phyloP scores from a whole-genome alignment of 2,797 vertebrate species.

The Chromobotia macracanthus region DNA sequence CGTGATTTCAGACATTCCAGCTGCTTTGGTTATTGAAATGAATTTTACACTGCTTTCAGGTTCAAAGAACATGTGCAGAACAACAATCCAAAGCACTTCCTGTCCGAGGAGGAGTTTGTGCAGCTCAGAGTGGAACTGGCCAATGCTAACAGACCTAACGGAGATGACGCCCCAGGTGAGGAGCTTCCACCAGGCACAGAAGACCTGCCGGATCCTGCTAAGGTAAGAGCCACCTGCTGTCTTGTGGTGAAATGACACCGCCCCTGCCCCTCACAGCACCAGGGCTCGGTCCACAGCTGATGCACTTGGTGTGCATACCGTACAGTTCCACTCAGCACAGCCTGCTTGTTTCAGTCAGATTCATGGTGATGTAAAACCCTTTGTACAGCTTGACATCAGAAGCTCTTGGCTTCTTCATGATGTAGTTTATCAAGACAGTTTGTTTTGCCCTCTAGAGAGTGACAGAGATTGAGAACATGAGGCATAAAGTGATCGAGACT shows the following conservation, averaged over 20 bases:
- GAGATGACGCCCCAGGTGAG: slow-evolving; percentile 78
- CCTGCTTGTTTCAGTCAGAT: slow-evolving; percentile 75
- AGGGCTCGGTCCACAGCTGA: slow-evolving; percentile 71
- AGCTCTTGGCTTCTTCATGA: slow-evolving; percentile 25
- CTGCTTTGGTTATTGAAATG: background rate
- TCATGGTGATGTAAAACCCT: slow-evolving; percentile 80
- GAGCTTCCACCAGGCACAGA: slow-evolving; percentile 89
- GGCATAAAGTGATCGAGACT: slow-evolving; percentile 93
- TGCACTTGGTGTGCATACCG: slow-evolving; percentile 77
- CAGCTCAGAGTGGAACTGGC: slow-evolving; percentile 90
- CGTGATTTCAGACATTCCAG: no score
- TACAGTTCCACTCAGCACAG: slow-evolving; percentile 68
- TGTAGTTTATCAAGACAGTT: background rate
- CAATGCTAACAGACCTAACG: slow-evolving; percentile 81
- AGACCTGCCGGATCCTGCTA: slow-evolving; percentile 94
- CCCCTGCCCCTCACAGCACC: slow-evolving; percentile 68
- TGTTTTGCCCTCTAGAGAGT: slow-evolving; percentile 81
- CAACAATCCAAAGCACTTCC: slow-evolving; percentile 91
- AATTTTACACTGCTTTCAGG: slow-evolving; percentile 67
- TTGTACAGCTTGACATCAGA: slow-evolving; percentile 76
- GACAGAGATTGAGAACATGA: slow-evolving; percentile 99
- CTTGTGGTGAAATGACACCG: slow-evolving; percentile 70
- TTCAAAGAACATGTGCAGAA: slow-evolving; percentile 96
- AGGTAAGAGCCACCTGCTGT: slow-evolving; percentile 77
- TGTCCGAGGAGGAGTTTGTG: slow-evolving; percentile 94